Percentiles rank a stretch among this genome's conserved stretches.
Evolutionary conservation across 2,113 vertebrate genomes (phyloP).

Genomic region (Origma solitaria): DNA sequence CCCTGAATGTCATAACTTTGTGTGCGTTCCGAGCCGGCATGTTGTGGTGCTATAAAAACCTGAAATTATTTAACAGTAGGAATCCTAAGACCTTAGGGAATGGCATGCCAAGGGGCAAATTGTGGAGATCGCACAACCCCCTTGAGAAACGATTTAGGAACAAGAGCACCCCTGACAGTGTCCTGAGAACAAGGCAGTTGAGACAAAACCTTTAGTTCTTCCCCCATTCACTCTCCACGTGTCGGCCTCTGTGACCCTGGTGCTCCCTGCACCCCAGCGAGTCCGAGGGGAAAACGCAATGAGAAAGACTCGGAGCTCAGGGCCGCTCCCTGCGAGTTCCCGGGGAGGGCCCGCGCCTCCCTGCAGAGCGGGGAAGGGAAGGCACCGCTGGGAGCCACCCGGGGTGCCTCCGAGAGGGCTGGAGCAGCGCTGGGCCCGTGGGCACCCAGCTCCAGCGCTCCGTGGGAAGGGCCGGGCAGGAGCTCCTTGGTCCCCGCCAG

Average conservation of each 20-base stretch:
- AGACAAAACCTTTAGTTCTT: background rate
- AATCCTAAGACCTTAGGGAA: background rate
- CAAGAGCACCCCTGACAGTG: background rate
- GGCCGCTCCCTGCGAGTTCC: background rate
- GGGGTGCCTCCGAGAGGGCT: background rate
- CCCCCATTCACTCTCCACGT: background rate
- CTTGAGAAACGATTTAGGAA: background rate
- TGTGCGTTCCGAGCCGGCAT: background rate
- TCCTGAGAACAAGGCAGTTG: slow-evolving; percentile 31
- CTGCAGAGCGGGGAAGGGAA: background rate
- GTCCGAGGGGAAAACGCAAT: background rate
- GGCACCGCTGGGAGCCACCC: background rate
- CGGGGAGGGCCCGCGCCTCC: background rate
- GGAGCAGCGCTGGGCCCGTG: background rate
- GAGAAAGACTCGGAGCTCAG: background rate
- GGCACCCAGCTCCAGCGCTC: background rate
- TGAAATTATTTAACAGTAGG: background rate
- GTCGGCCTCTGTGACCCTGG: background rate
- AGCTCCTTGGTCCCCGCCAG: background rate
- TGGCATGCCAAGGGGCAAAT: background rate
- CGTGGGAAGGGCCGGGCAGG: background rate
- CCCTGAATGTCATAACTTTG: background rate
- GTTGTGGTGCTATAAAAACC: background rate
- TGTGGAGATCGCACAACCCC: background rate
- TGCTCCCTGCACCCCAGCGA: background rate